phyloP scores from a whole-genome alignment of 1,140 invertebrate species.

The Caenorhabditis remanei region DNA sequence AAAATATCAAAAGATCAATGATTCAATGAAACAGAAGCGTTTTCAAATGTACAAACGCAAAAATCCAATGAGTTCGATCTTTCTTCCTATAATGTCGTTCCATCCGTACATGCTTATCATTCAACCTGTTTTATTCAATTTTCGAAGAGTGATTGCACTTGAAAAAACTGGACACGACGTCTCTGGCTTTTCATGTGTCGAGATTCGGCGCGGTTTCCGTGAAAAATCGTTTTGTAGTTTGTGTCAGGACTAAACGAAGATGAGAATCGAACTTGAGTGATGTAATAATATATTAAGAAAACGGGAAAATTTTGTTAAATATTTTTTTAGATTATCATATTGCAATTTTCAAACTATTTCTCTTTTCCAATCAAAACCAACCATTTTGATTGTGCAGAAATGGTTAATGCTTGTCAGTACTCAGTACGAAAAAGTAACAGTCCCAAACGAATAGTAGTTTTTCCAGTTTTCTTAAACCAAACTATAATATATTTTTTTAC shows the following conservation, averaged over 20 bases:
- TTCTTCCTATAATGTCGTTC: background rate
- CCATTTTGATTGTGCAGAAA: too few species aligned
- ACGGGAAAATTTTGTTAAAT: too few species aligned
- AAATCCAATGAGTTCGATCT: background rate
- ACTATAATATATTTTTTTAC: background rate
- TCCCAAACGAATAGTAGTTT: too few species aligned
- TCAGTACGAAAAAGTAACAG: too few species aligned
- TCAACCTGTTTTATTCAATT: background rate
- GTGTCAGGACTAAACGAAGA: background rate
- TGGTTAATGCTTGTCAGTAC: too few species aligned
- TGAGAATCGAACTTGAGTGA: background rate
- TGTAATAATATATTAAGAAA: background rate
- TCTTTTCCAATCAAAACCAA: too few species aligned
- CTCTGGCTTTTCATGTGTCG: background rate
- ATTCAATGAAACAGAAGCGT: background rate
- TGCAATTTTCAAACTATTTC: too few species aligned
- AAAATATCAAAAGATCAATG: background rate
- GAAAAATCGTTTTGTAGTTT: background rate
- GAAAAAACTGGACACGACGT: background rate
- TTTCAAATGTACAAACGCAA: background rate
- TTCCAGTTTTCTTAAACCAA: too few species aligned
- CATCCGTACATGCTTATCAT: background rate
- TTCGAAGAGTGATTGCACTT: slow-evolving; percentile 24
- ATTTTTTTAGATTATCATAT: too few species aligned
- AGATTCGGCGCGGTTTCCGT: background rate